These are phyloP conservation scores for Mionectes olivaceus DNA, from an alignment of 2,797 vertebrate species.

Conservation along the genomic window DNA sequence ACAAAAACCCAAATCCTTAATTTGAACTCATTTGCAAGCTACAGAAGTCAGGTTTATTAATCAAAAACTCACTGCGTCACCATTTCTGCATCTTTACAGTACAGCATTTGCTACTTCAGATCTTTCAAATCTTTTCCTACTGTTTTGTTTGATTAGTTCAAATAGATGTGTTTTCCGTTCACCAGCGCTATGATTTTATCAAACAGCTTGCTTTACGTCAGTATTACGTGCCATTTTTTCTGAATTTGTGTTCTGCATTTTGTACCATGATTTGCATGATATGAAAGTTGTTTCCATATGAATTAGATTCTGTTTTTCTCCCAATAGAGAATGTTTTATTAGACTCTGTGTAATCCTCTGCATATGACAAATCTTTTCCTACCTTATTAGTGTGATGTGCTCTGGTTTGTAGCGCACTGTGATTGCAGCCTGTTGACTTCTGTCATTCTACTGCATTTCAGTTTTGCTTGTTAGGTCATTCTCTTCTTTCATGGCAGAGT, in stretches of 20 bases:
- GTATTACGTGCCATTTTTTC: not conserved
- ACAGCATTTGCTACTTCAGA: not conserved
- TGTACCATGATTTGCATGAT: not conserved
- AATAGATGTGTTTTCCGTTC: not conserved
- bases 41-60: not conserved
- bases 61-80: not conserved
- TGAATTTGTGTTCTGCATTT: not conserved
- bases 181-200: not conserved
- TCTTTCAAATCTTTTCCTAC: not conserved
- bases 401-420: not conserved
- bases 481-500: not conserved
- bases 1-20: not conserved
- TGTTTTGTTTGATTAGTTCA: not conserved
- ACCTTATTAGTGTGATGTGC: not conserved
- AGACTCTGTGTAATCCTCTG: not conserved
- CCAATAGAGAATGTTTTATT: not conserved
- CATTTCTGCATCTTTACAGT: not conserved
- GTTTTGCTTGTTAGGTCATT: not conserved
- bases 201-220: not conserved
- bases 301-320: conserved; percentile 9
- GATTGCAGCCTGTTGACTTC: not conserved
- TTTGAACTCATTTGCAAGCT: not conserved
- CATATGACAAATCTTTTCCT: conserved; percentile 17
- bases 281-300: not conserved
- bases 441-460: not conserved